Evolutionary conservation across 2,113 vertebrate genomes (phyloP).

Genomic region (Calyptomena viridis): DNA sequence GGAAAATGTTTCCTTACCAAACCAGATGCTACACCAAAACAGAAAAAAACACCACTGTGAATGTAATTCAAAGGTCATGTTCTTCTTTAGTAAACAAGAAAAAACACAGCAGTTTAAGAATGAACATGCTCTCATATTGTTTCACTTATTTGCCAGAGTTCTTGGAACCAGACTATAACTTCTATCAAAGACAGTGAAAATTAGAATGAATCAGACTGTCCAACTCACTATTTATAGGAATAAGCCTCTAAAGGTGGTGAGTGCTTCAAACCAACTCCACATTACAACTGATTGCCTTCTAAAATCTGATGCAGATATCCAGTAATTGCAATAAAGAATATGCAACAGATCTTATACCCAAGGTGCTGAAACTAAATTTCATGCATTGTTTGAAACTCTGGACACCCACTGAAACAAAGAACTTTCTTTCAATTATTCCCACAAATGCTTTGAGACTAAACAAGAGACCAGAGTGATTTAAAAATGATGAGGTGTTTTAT

Average conservation of each 20-base stretch:
- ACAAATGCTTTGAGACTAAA: not conserved
- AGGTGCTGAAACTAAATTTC: not conserved
- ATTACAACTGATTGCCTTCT: not conserved
- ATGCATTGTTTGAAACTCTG: not conserved
- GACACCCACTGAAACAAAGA: not conserved
- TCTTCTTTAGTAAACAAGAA: slow-evolving; percentile 14
- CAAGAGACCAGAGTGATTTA: not conserved
- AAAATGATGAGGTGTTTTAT: not conserved
- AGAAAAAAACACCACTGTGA: slow-evolving; percentile 25
- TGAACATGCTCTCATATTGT: not conserved
- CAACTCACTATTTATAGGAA: not conserved
- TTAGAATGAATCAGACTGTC: not conserved
- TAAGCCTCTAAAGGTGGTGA: not conserved
- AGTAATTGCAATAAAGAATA: not conserved
- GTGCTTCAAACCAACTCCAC: not conserved
- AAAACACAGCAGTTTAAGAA: not conserved
- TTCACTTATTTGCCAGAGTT: slow-evolving; percentile 34
- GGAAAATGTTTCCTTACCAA: slow-evolving; percentile 21
- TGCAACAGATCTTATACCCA: not conserved
- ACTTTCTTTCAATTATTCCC: not conserved
- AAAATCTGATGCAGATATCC: not conserved
- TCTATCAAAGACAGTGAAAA: not conserved
- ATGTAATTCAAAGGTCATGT: slow-evolving; percentile 9
- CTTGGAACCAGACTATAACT: not conserved
- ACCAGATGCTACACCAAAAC: slow-evolving; percentile 44